Conservation (phyloP, 2,888 invertebrate genomes). For the Petrolisthes manimaculis region DNA sequence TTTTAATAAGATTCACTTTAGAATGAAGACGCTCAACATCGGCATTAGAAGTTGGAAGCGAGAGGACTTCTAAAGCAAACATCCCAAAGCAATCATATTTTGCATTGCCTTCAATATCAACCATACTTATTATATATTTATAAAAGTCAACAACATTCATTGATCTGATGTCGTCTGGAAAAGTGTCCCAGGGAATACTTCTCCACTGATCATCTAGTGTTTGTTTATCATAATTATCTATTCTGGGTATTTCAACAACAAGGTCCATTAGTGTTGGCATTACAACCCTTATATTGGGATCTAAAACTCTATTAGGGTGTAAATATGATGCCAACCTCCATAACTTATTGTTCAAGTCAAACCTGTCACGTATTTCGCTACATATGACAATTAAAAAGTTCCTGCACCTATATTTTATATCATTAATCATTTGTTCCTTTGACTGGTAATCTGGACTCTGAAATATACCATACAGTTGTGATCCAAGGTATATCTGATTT, state of each 20-base stretch:
- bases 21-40: conserved; percentile 24
- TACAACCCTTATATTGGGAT: not conserved
- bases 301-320: conserved; percentile 11
- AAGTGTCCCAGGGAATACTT: not conserved
- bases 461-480: not conserved
- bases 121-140: not conserved
- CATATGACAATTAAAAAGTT: conserved; percentile 5
- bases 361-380: not conserved
- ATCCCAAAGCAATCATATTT: not conserved
- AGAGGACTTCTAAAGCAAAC: conserved; percentile 14
- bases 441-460: not conserved
- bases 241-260: not conserved
- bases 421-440: not conserved
- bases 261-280: not conserved
- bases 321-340: not conserved
- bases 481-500: not conserved
- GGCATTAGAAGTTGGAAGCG: conserved; percentile 25
- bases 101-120: not conserved
- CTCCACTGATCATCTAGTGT: conserved; percentile 11
- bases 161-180: not conserved
- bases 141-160: not conserved
- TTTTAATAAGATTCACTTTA: conserved; percentile 20
- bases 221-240: conserved; percentile 16
- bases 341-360: conserved; percentile 5
- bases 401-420: not conserved